A percentile compares a stretch with the other conserved stretches of the same genome.
phyloP scores from a whole-genome alignment of 2,113 vertebrate genomes.

The Amblyopsis rosae region DNA sequence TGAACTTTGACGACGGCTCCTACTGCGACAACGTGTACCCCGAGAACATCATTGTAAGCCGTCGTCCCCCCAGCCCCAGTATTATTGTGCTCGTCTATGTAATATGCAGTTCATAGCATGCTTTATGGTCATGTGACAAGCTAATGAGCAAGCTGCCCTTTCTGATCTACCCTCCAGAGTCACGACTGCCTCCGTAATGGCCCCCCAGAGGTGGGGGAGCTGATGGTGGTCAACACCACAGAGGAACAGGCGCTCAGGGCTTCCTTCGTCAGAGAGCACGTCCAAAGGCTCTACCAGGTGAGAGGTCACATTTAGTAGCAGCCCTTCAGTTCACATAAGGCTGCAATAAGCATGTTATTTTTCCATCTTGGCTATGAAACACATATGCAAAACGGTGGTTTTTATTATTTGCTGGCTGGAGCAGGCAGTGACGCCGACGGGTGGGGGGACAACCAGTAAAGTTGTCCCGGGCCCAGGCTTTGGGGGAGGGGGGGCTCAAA shows the following conservation, averaged over 20 bases:
- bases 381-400: too few relatives aligned
- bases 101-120: too few relatives aligned
- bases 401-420: too few relatives aligned
- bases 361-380: too few relatives aligned
- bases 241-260: conserved; percentile 85
- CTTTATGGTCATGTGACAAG: not conserved
- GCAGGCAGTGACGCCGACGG: too few relatives aligned
- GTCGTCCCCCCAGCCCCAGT: not conserved
- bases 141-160: not conserved
- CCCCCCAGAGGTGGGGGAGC: conserved; percentile 82
- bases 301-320: conserved; percentile 7
- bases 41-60: conserved; percentile 89
- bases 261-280: conserved; percentile 83
- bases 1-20: conserved; percentile 94
- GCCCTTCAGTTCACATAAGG: too few relatives aligned
- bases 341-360: too few relatives aligned
- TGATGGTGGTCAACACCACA: conserved; percentile 82
- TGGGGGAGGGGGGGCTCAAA: too few relatives aligned
- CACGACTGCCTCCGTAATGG: conserved; percentile 87
- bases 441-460: too few relatives aligned
- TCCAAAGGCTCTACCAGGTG: conserved; percentile 90
- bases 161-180: conserved; percentile 77
- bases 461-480: too few relatives aligned
- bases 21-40: conserved; percentile 96
- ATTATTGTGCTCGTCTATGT: not conserved